These are phyloP conservation scores for Drosophila pseudotalamancana DNA, from an alignment of 2,888 invertebrate species.

Conservation along the genomic window DNA sequence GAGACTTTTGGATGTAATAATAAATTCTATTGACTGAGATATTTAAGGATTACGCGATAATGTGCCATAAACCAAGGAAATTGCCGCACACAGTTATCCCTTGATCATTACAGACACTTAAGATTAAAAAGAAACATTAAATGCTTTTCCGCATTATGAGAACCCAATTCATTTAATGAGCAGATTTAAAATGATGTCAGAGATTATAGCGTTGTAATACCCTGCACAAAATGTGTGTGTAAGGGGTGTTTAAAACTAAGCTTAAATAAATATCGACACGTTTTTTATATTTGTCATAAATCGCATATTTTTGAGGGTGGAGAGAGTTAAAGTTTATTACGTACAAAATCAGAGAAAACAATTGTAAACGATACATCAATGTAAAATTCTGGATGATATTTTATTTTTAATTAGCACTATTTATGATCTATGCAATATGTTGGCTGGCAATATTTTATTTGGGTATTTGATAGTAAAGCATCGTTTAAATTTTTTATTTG, in stretches of 20 bases:
- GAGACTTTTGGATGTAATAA: background rate
- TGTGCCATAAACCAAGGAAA: constrained; percentile 47
- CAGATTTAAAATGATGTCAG: constrained; percentile 42
- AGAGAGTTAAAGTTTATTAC: no score
- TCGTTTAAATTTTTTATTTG: background rate
- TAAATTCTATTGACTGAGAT: background rate
- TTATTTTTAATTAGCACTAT: no score
- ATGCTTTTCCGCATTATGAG: constrained; percentile 32
- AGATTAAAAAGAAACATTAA: constrained; percentile 67
- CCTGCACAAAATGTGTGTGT: background rate
- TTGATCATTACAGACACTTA: constrained; percentile 42
- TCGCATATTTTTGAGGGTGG: no score
- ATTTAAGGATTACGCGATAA: constrained; percentile 35
- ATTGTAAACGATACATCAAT: no score
- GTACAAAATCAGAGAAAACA: no score
- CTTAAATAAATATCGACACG: no score
- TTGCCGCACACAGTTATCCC: constrained; percentile 23
- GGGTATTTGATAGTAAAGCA: background rate
- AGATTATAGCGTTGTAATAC: constrained; percentile 19
- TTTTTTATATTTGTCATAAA: no score
- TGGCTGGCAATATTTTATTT: no score
- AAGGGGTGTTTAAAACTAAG: background rate
- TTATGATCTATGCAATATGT: no score
- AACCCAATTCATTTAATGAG: constrained; percentile 51
- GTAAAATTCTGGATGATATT: no score